These are phyloP conservation scores for Ophioderma brevispina DNA, from an alignment of 35 echinoderm and acorn worm species.

Conservation along the genomic window DNA sequence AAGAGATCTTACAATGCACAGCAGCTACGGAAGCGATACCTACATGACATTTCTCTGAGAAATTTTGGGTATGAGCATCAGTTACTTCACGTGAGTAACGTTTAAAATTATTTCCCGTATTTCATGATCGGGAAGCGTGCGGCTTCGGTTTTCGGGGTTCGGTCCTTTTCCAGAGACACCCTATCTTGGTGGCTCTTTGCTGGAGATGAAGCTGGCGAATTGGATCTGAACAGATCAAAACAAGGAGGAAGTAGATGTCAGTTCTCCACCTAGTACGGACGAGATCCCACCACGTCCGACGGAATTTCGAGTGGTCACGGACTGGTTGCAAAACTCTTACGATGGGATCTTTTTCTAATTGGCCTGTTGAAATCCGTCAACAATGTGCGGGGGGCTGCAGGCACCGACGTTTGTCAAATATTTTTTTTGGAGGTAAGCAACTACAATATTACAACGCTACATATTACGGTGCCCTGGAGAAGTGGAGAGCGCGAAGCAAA, in stretches of 20 bases:
- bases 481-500: background rate
- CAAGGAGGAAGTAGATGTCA: conserved; percentile 15
- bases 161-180: conserved; percentile 35
- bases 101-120: conserved; percentile 16
- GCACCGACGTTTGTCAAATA: conserved; percentile 18
- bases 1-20: background rate
- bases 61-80: conserved; percentile 37
- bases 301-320: conserved; percentile 11
- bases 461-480: background rate
- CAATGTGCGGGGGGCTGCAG: conserved; percentile 11
- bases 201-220: conserved; percentile 43
- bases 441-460: no score
- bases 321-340: conserved; percentile 16
- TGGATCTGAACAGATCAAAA: background rate
- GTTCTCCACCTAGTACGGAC: conserved; percentile 27
- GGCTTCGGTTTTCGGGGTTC: no score
- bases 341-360: conserved; percentile 26
- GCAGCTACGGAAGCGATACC: conserved; percentile 8
- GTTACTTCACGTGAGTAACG: background rate
- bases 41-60: conserved; percentile 35
- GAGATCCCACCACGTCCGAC: conserved; percentile 5
- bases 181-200: conserved; percentile 17
- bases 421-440: conserved; percentile 59
- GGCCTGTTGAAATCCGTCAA: conserved; percentile 26
- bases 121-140: conserved; percentile 46